phyloP scores from a whole-genome alignment of 2,888 invertebrate genomes.

The Agonopterix heracliana region DNA sequence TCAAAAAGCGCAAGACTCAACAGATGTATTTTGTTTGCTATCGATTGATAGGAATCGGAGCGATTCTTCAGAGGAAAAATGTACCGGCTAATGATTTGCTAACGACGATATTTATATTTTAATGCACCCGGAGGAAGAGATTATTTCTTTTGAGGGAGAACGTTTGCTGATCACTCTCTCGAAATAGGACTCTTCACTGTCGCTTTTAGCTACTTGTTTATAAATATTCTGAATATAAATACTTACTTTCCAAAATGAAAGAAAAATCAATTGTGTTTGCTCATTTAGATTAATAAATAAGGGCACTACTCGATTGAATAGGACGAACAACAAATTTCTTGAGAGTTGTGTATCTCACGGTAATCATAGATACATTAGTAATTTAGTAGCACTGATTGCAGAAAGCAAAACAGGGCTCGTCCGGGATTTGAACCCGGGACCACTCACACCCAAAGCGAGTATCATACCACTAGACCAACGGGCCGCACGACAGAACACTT shows the following conservation, averaged over 20 bases:
- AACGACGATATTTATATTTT: constrained; percentile 74
- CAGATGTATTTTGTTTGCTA: constrained; percentile 21
- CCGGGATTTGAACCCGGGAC: constrained; percentile 48
- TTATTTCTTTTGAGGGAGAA: constrained; percentile 68
- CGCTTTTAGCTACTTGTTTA: neutral
- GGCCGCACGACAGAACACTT: too few species aligned
- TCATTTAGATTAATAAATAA: too few species aligned
- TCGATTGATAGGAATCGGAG: constrained; percentile 57
- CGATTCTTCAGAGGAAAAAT: constrained; percentile 50
- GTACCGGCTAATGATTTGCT: constrained; percentile 72
- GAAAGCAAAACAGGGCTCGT: constrained; percentile 7
- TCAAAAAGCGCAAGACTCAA: neutral
- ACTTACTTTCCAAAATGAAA: too few species aligned
- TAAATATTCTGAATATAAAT: neutral
- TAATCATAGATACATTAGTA: too few species aligned
- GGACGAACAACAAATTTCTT: too few species aligned
- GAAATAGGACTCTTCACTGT: constrained; percentile 19
- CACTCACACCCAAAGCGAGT: constrained; percentile 40
- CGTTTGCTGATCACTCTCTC: constrained; percentile 40
- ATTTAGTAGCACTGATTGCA: too few species aligned
- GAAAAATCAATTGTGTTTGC: too few species aligned
- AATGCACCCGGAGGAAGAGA: constrained; percentile 59
- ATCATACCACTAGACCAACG: constrained; percentile 23
- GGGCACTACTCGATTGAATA: too few species aligned
- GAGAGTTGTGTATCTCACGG: too few species aligned